phyloP scores from a whole-genome alignment of 2,888 invertebrate genomes.

The Ypsolopha sequella region DNA sequence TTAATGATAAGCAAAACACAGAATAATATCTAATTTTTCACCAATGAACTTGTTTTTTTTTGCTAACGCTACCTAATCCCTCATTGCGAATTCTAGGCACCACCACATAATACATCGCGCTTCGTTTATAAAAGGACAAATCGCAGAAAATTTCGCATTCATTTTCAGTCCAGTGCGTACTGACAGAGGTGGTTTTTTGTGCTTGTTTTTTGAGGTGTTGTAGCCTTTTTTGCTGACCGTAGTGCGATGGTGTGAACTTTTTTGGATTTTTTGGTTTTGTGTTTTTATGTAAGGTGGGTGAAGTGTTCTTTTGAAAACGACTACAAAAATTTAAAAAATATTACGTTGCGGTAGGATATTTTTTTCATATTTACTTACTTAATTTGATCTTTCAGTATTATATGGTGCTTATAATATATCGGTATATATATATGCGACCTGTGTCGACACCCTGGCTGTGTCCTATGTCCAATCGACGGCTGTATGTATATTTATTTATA shows the following conservation, averaged over 20 bases:
- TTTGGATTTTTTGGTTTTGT: neutral
- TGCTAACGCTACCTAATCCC: conserved; percentile 36
- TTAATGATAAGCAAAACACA: neutral
- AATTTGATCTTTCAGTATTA: too few species aligned
- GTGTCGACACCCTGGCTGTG: too few species aligned
- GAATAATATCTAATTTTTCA: too few species aligned
- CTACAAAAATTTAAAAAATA: neutral
- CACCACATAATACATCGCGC: conserved; percentile 13
- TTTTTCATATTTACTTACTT: too few species aligned
- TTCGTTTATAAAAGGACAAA: conserved; percentile 55
- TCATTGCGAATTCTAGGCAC: conserved; percentile 44
- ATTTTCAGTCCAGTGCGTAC: conserved; percentile 18
- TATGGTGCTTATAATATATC: too few species aligned
- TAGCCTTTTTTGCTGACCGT: conserved; percentile 4
- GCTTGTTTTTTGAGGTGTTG: conserved; percentile 18
- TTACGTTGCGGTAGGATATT: neutral
- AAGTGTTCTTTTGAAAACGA: neutral
- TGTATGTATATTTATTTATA: too few species aligned
- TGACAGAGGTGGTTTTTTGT: conserved; percentile 20
- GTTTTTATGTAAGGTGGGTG: neutral
- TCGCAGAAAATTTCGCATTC: conserved; percentile 39
- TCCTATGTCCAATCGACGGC: too few species aligned
- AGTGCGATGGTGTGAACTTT: neutral
- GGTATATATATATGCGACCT: too few species aligned
- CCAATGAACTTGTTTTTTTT: conserved; percentile 13